These are phyloP conservation scores for Trissolcus japonicus DNA, from an alignment of 2,888 invertebrate species.

Conservation along the genomic window DNA sequence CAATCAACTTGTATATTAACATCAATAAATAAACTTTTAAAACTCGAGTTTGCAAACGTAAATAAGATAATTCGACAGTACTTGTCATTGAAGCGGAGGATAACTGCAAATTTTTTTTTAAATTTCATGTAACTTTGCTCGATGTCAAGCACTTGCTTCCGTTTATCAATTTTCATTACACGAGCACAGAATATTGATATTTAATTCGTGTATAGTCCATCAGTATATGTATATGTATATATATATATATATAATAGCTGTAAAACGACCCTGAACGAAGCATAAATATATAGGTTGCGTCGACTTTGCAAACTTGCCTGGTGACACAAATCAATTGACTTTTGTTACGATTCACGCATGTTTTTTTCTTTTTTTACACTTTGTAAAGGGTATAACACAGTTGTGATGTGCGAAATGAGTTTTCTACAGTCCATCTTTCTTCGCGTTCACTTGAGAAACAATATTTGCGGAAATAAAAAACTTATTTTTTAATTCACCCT, in stretches of 20 bases:
- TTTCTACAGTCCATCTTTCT: too few species aligned
- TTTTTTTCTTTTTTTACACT: too few species aligned
- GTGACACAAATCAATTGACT: not conserved
- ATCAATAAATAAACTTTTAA: not conserved
- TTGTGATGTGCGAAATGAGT: too few species aligned
- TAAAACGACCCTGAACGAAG: conserved; percentile 11
- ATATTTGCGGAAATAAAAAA: too few species aligned
- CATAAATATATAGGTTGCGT: conserved; percentile 10
- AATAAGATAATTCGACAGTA: not conserved
- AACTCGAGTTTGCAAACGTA: conserved; percentile 5
- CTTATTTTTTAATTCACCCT: too few species aligned
- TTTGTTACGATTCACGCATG: not conserved
- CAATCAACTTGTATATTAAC: too few species aligned
- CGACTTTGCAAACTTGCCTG: too few species aligned
- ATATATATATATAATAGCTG: conserved; percentile 2
- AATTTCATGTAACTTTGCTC: conserved; percentile 24
- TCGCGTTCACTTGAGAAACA: too few species aligned
- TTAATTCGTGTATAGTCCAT: too few species aligned
- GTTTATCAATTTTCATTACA: conserved; percentile 38
- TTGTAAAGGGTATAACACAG: too few species aligned
- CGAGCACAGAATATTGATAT: conserved; percentile 29
- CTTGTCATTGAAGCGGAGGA: conserved; percentile 6
- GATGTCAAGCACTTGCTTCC: conserved; percentile 34
- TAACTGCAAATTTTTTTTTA: conserved; percentile 27
- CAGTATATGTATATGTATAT: conserved; percentile 1